These are phyloP conservation scores for human (Homo sapiens) DNA, from an alignment of 2,113 vertebrate species.

Conservation along the genomic window GRCh38 chr6:162884501-162885000, in stretches of 20 bases:
- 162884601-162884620: background rate
- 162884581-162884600: background rate
- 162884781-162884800: background rate
- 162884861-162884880: background rate
- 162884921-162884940: accelerated
- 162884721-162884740: accelerated
- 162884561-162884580: background rate
- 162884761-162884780: background rate
- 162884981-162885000: background rate
- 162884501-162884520: background rate
- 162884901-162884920: background rate
- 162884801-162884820: background rate
- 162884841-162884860: background rate
- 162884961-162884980: background rate
- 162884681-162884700: background rate
- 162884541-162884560: background rate
- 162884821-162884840: background rate
- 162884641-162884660: background rate
- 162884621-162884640: background rate
- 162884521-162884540: background rate
- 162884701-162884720: background rate
- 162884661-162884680: background rate
- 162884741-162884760: accelerated
- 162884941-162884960: background rate
- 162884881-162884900: accelerated